Evolutionary conservation across 2,888 invertebrate species (phyloP), one percentile per base, ranked within the genome.

Genomic region (Alviniconcha strummeri): DNA sequence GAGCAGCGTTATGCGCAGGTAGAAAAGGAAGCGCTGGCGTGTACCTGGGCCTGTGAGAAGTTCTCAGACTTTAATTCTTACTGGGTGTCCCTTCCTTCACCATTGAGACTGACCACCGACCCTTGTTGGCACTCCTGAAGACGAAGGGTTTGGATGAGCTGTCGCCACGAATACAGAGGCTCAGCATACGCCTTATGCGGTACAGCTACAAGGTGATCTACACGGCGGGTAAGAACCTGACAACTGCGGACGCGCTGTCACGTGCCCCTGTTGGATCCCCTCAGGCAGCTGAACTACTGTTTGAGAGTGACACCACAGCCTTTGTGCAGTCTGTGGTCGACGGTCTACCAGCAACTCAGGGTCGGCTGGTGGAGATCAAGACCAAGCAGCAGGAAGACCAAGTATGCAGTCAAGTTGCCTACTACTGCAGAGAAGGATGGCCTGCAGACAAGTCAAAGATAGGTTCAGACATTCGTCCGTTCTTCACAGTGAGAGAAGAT

Each of bases 91-190:
- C 71, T 69, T 17, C 4, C 7, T 80, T 80, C 19, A 0, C 7
- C 7, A 71, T 80, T 36, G 56, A 80, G 55, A 80, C 56, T 8
- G 80, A 80, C 80, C 80, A 80, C 56, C 69, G 71, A 36, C 80
- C 80, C 4, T 8, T 79, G 13, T 4, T 84, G 13, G 13, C 81
- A 8, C 69, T 84, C 55, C n/a, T 84, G 9, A 15, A 80, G 7
- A 15, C 84, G 67, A 80, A 76, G 52, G n/a, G 54, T 15, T 57
- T 56, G 52, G 75, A 84, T 60, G 74, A 81, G 57, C 56, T 81
- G 17, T n/a, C 84, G 36, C 67, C 72, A 19, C 19, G 84, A 13
- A 76, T 84, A 4, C 84, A 81, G 76, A 56, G 81, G 1, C 76
- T 81, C 60, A 19, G 76, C 9, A 60, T 76, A 69, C 15, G 81